Evolutionary conservation across 1,140 invertebrate species (phyloP), one percentile per base, ranked within the genome.

Genomic region (Trialeurodes vaporariorum): DNA sequence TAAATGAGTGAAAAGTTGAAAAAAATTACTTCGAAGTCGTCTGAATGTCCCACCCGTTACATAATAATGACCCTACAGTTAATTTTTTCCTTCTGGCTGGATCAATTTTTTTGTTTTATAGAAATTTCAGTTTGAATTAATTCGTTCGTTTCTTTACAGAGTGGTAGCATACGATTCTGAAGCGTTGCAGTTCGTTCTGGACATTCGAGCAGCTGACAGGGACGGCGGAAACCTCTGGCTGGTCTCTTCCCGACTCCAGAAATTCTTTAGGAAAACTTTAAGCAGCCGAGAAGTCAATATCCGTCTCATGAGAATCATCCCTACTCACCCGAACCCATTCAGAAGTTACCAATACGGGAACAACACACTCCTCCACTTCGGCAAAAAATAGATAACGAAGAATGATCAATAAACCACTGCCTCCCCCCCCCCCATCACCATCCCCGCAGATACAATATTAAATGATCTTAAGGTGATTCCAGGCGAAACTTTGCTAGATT

Each of bases 241-340:
- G 0, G 75, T 91, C 1, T 83, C 85, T 0, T 85, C 87, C 0
- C 83, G 87, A 64, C 90, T 91, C 77, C 89, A 92, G 71, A 89
- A 88, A 67, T 91, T 85, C 79, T 91, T 90, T 79, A 76, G 82
- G 27, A 82, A 82, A 70, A 82, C 83, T 61, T 77, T 88, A 1
- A 81, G 82, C 70, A 67, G 77, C 0, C 75, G 78, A 34, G 85
- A 87, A 64, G 76, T 82, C 1, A 89, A 89, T 73, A 79, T 87
- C 27, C 79, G 87, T 58, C 79, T 89, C 17, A 74, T 88, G 63
- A 79, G 84, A 34, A 75, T 88, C 26, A 34, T 17, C 34, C 17
- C 34, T 49, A 17, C 5, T 17, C 34, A 49, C 17, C 34, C 17
- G 17, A 5, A 5, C 17, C 34, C 34, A 5, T 49, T 49, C 62